Base-by-base conservation (phyloP, 2,797 vertebrate genomes). In the Pangasius djambal region DNA sequence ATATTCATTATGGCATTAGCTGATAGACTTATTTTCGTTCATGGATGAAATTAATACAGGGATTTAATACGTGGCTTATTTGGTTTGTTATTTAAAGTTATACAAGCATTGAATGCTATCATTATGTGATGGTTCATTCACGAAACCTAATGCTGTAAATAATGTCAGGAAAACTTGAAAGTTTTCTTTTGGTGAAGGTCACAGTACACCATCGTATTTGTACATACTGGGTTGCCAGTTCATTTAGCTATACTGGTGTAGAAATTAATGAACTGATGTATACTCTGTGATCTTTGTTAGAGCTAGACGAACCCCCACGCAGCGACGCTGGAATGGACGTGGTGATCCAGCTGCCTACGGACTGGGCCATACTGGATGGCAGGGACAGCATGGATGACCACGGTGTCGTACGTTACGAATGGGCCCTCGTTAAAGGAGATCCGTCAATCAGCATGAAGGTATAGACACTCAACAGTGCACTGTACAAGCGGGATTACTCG, bases 331-430 rank as follows among this genome's bases (percentile, higher is more conserved):
- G 99, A 3, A 96, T 97, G 91, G 98, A 99, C 37, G 92, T 99
- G 90, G 95, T 98, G 91, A 96, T 99, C 92, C 97, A 97, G 94
- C 96, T 98, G 25, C 99, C 99, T 77, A 96, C 97, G 0, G 97
- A 99, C 87, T 97, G 96, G 96, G 97, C 97, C 5, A 94, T 98
- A 65, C 93, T 99, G 92, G 98, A 99, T 2, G 99, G 98, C 37
- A 96, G 98, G 13, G 97, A 97, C 93, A 99, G 98, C 75, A 95
- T 97, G 15, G 99, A 99, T 88, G 99, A 99, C 95, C 96, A 92
- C 0, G 93, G 93, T 18, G 98, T 99, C 65, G 82, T 91, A 91
- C 96, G 90, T 90, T 99, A 98, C 0, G 97, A 98, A 8, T 99
- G 99, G 98, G 93, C 93, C 0, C 94, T 98, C 22, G 92, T 99